A percentile compares a stretch with the other conserved stretches of the same genome.
phyloP scores from a whole-genome alignment of 2,888 invertebrate species.

The Geophilus truncorum region DNA sequence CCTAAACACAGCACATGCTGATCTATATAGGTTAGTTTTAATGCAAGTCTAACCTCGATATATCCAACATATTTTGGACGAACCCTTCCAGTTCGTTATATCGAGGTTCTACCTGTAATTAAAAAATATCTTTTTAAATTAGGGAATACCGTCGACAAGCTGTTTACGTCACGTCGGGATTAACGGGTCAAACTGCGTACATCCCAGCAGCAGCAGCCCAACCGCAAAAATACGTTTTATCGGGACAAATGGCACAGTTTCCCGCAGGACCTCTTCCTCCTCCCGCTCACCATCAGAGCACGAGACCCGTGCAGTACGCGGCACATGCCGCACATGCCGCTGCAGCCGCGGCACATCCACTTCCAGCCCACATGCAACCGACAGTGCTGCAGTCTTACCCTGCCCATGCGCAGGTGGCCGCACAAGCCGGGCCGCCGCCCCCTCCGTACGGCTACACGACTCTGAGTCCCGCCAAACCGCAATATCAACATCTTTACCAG shows the following conservation, averaged over 20 bases:
- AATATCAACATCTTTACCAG: conserved; percentile 62
- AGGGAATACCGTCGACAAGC: conserved; percentile 59
- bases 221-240: conserved; percentile 46
- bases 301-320: conserved; percentile 58
- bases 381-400: conserved; percentile 39
- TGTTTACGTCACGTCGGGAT: conserved; percentile 59
- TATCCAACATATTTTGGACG: too few relatives aligned
- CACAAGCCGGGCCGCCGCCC: conserved; percentile 58
- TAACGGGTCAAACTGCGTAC: conserved; percentile 45
- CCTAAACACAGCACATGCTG: conserved; percentile 43
- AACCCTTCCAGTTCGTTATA: too few relatives aligned
- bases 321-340: conserved; percentile 53
- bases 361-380: conserved; percentile 72
- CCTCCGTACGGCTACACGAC: conserved; percentile 60
- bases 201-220: conserved; percentile 40
- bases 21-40: conserved; percentile 40
- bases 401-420: conserved; percentile 44
- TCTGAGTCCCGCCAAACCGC: conserved; percentile 65
- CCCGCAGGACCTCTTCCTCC: conserved; percentile 64
- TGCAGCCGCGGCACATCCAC: conserved; percentile 65
- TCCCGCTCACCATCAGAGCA: conserved; percentile 75
- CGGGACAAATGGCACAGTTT: conserved; percentile 52
- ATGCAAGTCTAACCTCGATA: too few relatives aligned
- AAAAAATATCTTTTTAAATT: too few relatives aligned
- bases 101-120: too few relatives aligned